Evolutionary conservation across 2,113 vertebrate species (phyloP), one percentile per base, ranked within the genome.

Genomic region (Sphaerodactylus townsendi): DNA sequence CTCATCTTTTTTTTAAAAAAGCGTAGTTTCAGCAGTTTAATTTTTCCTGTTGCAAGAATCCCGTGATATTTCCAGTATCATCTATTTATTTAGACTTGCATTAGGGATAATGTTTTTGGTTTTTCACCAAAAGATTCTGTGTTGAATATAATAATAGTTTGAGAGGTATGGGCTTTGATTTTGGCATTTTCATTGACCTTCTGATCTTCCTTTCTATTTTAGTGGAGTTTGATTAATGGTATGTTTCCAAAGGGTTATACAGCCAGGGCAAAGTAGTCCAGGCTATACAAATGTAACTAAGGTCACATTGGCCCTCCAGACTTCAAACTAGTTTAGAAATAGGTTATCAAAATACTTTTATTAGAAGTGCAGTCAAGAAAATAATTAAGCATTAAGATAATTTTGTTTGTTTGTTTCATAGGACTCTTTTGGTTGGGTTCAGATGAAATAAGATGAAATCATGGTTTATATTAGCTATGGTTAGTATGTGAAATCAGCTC

Each of bases 1-100:
- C 82, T 94, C 91, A 84, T 91, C 90, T 89, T 89, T 62, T 62
- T 62, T 2, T 2, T 10, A 62, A 76, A 92, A 88, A 84, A 77
- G 82, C 87, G 62, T 30, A 81, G 15, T 70, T 90, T 92, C 37
- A 85, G 83, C 56, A 92, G 6, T 83, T 73, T 25, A 73, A 84
- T 48, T 91, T 88, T 59, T 78, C 46, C 85, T 88, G 19, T 44
- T 69, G 64, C 77, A 73, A 59, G 48, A 46, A 59, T 92, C 84
- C 78, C 48, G 77, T 81, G 46, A 14, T 86, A 82, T 87, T 93
- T 92, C 78, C 7, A 88, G 13, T 44, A 87, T 64, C 82, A 46
- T 37, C 21, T 46, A 41, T 65, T 21, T 46, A 19, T 68, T 50
- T 80, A 37, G 30, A 56, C 37, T 21, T 8, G 19, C 15, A 5